Evolutionary conservation across 2,888 invertebrate species (phyloP).

Genomic region (Drosophila testacea): DNA sequence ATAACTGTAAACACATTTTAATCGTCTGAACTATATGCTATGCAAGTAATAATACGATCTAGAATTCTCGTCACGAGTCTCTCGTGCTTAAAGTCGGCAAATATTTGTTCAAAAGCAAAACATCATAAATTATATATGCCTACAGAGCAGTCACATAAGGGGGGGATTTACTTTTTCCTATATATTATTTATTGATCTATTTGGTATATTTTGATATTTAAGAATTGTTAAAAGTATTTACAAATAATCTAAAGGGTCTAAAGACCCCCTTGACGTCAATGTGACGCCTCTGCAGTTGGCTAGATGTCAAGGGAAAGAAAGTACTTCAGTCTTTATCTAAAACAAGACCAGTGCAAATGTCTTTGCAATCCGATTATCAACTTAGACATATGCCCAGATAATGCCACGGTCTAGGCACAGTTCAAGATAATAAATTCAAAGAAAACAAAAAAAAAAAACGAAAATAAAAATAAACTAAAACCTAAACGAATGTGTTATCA

Average conservation of each 20-base stretch:
- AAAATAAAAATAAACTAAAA: neutral
- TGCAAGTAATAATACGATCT: conserved; percentile 43
- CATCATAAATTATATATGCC: conserved; percentile 60
- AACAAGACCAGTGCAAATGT: conserved; percentile 44
- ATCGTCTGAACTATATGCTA: conserved; percentile 50
- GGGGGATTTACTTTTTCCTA: neutral
- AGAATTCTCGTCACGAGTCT: conserved; percentile 49
- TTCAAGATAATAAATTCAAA: conserved; percentile 35
- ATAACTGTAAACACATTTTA: conserved; percentile 49
- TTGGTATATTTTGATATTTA: neutral
- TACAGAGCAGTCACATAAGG: conserved; percentile 23
- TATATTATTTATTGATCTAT: neutral
- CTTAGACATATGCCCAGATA: conserved; percentile 49
- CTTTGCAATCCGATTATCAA: conserved; percentile 47
- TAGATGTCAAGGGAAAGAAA: conserved; percentile 43
- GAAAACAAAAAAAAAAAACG: conserved; percentile 2
- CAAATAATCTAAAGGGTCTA: neutral
- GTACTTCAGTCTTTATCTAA: conserved; percentile 53
- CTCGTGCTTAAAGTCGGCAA: conserved; percentile 56
- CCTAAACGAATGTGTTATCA: conserved; percentile 42
- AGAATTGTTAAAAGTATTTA: neutral
- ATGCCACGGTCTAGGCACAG: conserved; percentile 31
- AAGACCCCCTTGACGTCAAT: neutral
- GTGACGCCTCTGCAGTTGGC: conserved; percentile 20
- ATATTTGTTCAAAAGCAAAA: conserved; percentile 37